Base-by-base conservation (phyloP, 2,797 vertebrate species). In the Falco columbarius region DNA sequence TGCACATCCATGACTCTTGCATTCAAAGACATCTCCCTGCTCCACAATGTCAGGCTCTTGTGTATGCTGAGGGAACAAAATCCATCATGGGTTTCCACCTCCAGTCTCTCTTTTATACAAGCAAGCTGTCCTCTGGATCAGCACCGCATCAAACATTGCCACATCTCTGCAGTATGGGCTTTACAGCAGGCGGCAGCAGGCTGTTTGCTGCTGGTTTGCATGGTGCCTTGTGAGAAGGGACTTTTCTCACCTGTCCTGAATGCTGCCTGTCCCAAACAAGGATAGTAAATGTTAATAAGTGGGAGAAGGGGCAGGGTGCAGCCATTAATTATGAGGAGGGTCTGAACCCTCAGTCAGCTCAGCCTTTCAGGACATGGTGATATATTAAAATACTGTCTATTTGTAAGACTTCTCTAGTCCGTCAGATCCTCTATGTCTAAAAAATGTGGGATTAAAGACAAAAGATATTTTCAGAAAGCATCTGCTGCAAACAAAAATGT, bases 381-480 rank as follows among this genome's bases (percentile, higher is more conserved):
- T 11, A 2, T 22, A 20, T 27, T 56, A 67, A 86, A 88, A 81
- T 36, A 34, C 11, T 14, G 11, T 23, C 38, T 79, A 4, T 59
- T 79, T 58, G 10, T 84, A 51, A 75, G 47, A 72, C 14, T 72
- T 68, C 19, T 29, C 17, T 49, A 32, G 26, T 46, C 61, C 86
- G 52, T 51, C 42, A 77, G 32, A 88, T 62, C 22, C 10, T 75
- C 66, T 86, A 6, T 44, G 32, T 54, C 71, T 70, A 79, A 96
- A 91, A 95, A 74, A 58, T 32, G 21, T 47, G 42, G 10, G 30
- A 40, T 72, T 47, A 1, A 6, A 92, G 80, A 93, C 81, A 96
- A 93, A 59, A 70, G 70, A 86, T 93, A 93, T 82, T 97, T 95
- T 86, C 58, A 86, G 95, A 94, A 90, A 94, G 80, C 83, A 93